Evolutionary conservation across 2,113 vertebrate genomes (phyloP).

Genomic region (Stigmatopora nigra): DNA sequence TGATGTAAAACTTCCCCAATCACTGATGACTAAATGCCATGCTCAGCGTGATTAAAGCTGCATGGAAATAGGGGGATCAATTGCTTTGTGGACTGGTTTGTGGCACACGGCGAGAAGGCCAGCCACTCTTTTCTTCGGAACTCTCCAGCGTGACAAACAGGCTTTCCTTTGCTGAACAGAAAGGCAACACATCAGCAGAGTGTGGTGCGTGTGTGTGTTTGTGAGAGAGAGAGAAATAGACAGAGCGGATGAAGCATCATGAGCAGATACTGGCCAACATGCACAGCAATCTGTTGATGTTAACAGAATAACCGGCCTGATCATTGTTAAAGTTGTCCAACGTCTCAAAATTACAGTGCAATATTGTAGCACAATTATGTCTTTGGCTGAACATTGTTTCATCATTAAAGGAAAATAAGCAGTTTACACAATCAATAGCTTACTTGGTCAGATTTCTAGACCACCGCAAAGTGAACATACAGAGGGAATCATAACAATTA

Average conservation of each 20-base stretch:
- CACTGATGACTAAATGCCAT: slow-evolving; percentile 3
- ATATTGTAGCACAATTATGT: background rate
- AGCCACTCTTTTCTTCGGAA: slow-evolving; percentile 67
- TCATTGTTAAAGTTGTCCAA: slow-evolving; percentile 20
- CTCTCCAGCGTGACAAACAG: slow-evolving; percentile 72
- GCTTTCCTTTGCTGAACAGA: slow-evolving; percentile 71
- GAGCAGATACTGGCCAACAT: slow-evolving; percentile 30
- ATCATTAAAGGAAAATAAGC: background rate
- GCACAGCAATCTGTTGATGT: slow-evolving; percentile 40
- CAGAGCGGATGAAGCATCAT: slow-evolving; percentile 46
- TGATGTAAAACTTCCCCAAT: background rate
- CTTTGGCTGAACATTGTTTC: background rate
- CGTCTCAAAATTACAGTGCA: background rate
- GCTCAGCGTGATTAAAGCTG: slow-evolving; percentile 25
- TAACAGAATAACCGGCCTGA: slow-evolving; percentile 39
- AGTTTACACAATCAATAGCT: background rate
- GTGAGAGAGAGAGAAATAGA: slow-evolving; percentile 18
- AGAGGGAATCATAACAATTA: too few relatives aligned
- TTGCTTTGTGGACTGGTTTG: slow-evolving; percentile 56
- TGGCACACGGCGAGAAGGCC: slow-evolving; percentile 40
- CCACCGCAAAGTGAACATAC: too few relatives aligned
- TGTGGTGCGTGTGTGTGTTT: slow-evolving; percentile 47
- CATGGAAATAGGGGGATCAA: slow-evolving; percentile 57
- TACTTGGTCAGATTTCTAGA: too few relatives aligned
- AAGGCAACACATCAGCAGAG: slow-evolving; percentile 71